Percentiles rank a stretch among this genome's conserved stretches.
Conservation (phyloP, 2,888 invertebrate species). For the Dexiosoma caninum region DNA sequence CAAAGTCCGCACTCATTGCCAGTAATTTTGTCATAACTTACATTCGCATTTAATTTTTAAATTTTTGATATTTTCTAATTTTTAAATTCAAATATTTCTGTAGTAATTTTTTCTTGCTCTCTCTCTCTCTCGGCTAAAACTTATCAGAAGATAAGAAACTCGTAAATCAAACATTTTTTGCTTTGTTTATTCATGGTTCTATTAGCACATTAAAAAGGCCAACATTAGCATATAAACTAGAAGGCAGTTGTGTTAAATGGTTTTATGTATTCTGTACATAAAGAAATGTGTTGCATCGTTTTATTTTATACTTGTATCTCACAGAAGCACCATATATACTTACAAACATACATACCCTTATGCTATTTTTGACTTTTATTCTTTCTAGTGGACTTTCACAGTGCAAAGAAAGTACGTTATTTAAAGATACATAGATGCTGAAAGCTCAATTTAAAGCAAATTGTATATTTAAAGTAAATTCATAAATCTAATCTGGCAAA, state of each 20-base stretch:
- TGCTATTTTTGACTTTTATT: no score
- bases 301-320: background rate
- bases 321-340: background rate
- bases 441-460: no score
- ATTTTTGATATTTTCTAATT: no score
- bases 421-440: no score
- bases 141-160: background rate
- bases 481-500: no score
- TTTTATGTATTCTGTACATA: conserved; percentile 29
- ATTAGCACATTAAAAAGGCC: conserved; percentile 44
- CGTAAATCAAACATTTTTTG: background rate
- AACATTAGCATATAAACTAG: conserved; percentile 44
- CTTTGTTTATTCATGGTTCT: conserved; percentile 25
- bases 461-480: no score
- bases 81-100: background rate
- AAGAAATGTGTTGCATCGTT: background rate
- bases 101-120: background rate
- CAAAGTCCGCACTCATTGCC: no score
- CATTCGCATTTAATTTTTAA: background rate
- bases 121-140: no score
- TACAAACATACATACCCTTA: background rate
- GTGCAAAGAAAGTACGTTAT: no score
- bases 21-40: no score
- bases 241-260: conserved; percentile 34
- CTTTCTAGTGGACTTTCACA: no score